These are phyloP conservation scores for Dendrocincla fuliginosa DNA, from an alignment of 2,797 vertebrate genomes.

Conservation along the genomic window DNA sequence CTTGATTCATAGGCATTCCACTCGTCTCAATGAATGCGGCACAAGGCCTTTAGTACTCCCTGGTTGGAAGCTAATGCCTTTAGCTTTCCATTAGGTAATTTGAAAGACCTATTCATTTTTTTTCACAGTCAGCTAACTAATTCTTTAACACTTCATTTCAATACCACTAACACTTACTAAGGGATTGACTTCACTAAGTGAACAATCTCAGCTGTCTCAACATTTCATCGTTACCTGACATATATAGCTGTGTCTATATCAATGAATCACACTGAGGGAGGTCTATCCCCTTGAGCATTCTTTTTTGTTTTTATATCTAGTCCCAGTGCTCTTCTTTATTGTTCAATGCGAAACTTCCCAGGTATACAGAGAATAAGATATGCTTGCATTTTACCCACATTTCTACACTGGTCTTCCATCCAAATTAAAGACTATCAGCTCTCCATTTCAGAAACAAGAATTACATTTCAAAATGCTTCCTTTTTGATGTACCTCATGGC, in stretches of 20 bases:
- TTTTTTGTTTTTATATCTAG: not conserved
- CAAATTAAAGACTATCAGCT: not conserved
- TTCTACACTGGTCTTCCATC: not conserved
- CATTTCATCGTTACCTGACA: slow-evolving; percentile 54
- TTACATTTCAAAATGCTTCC: not conserved
- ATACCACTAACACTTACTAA: slow-evolving; percentile 55
- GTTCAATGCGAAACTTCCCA: not conserved
- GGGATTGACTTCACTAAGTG: slow-evolving; percentile 59
- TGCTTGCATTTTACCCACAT: not conserved
- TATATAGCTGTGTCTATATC: slow-evolving; percentile 20
- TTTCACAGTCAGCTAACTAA: slow-evolving; percentile 58
- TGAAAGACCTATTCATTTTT: slow-evolving; percentile 56
- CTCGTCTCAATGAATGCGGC: slow-evolving; percentile 30
- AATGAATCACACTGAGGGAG: slow-evolving; percentile 28
- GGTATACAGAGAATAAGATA: not conserved
- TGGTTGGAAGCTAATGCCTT: slow-evolving; percentile 52
- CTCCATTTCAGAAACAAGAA: not conserved
- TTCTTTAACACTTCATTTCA: slow-evolving; percentile 63
- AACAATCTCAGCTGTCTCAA: slow-evolving; percentile 65
- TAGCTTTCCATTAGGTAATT: slow-evolving; percentile 63
- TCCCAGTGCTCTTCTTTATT: not conserved
- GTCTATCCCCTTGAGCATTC: slow-evolving; percentile 8
- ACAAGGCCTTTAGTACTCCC: slow-evolving; percentile 54
- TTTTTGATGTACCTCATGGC: not conserved
- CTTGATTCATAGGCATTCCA: slow-evolving; percentile 45